These are phyloP conservation scores for Trematomus loennbergii DNA, from an alignment of 2,113 vertebrate genomes.

Conservation along the genomic window DNA sequence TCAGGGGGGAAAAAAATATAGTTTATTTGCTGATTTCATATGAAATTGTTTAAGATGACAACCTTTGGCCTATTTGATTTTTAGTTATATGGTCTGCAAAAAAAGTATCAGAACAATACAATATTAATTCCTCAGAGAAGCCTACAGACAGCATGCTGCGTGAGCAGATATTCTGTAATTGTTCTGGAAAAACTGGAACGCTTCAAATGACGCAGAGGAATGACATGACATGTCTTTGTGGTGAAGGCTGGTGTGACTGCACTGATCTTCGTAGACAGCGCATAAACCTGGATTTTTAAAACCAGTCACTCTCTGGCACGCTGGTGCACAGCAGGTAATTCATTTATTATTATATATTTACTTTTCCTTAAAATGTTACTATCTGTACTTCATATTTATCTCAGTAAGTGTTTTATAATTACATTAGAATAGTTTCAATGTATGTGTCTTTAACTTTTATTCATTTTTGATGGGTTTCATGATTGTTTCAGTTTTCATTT, in stretches of 20 bases:
- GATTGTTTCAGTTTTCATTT: neutral
- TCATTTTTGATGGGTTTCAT: neutral
- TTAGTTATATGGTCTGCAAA: neutral
- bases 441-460: neutral
- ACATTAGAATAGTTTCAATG: neutral
- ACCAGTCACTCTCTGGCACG: conserved; percentile 10
- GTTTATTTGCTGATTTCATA: neutral
- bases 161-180: neutral
- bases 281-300: neutral
- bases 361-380: neutral
- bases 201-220: conserved; percentile 51
- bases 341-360: neutral
- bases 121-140: neutral
- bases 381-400: neutral
- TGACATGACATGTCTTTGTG: conserved; percentile 34
- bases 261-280: conserved; percentile 18
- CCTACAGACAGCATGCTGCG: too few relatives aligned
- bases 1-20: neutral
- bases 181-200: conserved; percentile 65
- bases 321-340: conserved; percentile 52
- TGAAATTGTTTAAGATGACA: neutral
- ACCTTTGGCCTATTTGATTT: neutral
- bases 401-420: neutral
- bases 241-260: conserved; percentile 35
- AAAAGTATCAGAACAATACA: neutral